These are phyloP conservation scores for Ectemnius cavifrons DNA, from an alignment of 2,888 invertebrate genomes.

Conservation along the genomic window DNA sequence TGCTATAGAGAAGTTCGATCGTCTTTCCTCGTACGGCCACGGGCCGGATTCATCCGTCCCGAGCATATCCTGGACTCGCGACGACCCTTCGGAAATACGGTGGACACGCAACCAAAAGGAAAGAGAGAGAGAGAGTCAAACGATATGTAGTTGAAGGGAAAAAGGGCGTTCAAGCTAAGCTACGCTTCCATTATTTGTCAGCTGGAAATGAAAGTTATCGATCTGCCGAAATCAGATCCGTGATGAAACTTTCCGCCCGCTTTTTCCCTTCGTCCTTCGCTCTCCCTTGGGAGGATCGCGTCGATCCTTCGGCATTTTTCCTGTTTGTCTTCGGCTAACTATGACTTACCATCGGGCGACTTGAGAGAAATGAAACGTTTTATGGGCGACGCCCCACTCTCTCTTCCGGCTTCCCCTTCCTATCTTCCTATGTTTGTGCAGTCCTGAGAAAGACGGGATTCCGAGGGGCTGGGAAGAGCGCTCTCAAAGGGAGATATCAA, in stretches of 20 bases:
- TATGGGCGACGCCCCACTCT: neutral
- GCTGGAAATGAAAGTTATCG: constrained; percentile 7
- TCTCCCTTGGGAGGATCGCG: neutral
- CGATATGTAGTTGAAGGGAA: constrained; percentile 8
- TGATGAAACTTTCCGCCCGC: constrained; percentile 10
- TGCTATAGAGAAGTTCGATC: constrained; percentile 26
- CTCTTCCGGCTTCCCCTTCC: too few relatives aligned
- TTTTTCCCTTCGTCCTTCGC: too few relatives aligned
- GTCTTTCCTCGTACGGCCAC: constrained; percentile 9
- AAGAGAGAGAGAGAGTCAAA: neutral
- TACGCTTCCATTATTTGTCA: constrained; percentile 19
- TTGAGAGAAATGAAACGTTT: neutral
- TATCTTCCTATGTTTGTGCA: too few relatives aligned
- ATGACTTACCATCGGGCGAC: neutral
- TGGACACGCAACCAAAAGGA: neutral
- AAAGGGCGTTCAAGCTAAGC: neutral
- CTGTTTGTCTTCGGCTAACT: neutral
- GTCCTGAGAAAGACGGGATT: too few relatives aligned
- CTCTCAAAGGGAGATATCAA: too few relatives aligned
- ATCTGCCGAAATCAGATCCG: constrained; percentile 13
- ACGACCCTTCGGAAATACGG: constrained; percentile 7
- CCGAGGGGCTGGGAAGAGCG: too few relatives aligned
- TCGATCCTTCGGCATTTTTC: neutral
- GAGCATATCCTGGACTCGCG: constrained; percentile 10
- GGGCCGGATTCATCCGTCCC: constrained; percentile 12